These are phyloP conservation scores for Tyrannus savana DNA, from an alignment of 2,113 vertebrate species.

Conservation along the genomic window DNA sequence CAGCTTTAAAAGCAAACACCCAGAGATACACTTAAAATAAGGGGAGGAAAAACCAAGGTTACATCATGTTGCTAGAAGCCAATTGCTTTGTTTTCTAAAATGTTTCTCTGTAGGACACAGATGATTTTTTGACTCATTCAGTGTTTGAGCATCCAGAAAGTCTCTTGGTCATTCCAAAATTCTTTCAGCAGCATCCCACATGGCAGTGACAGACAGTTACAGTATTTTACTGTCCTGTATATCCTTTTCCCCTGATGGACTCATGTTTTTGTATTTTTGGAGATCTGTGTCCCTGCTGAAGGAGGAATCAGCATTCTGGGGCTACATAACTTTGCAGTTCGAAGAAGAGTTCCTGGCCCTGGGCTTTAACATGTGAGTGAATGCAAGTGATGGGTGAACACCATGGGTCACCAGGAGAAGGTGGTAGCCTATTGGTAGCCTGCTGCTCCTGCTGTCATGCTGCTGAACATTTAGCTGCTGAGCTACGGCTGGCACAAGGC, in stretches of 20 bases:
- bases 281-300: not conserved
- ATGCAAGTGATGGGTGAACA: not conserved
- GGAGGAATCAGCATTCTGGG: not conserved
- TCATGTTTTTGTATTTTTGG: constrained; percentile 29
- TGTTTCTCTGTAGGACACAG: constrained; percentile 50
- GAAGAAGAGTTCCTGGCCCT: not conserved
- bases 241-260: not conserved
- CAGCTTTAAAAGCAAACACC: constrained; percentile 61
- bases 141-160: constrained; percentile 47
- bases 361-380: not conserved
- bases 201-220: constrained; percentile 56
- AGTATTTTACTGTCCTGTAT: constrained; percentile 38
- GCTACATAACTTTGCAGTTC: not conserved
- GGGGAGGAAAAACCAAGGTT: constrained; percentile 65
- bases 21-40: constrained; percentile 60
- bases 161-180: constrained; percentile 55
- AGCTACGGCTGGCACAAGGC: not conserved
- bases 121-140: constrained; percentile 69
- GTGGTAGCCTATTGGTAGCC: not conserved
- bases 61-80: constrained; percentile 62
- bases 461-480: not conserved
- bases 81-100: constrained; percentile 65
- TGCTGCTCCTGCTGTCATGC: not conserved
- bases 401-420: not conserved
- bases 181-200: constrained; percentile 64